These are phyloP conservation scores for Columba livia DNA, from an alignment of 2,113 vertebrate species.

Conservation along the genomic window DNA sequence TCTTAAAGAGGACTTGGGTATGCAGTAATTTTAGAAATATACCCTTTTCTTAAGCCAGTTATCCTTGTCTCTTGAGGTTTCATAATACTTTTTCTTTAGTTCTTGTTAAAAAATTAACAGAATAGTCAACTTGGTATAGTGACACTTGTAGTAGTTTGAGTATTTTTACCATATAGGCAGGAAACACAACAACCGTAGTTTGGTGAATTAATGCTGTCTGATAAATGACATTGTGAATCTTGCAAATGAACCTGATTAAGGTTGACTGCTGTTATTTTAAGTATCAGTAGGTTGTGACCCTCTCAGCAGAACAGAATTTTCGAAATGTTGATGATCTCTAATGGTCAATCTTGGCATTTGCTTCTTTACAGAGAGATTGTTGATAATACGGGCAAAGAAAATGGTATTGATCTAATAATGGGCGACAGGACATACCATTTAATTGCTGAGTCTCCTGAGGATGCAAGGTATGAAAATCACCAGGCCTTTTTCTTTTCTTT, in stretches of 20 bases:
- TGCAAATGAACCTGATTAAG: background rate
- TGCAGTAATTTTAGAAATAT: background rate
- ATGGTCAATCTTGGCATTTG: background rate
- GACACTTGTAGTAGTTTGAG: background rate
- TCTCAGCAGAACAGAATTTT: background rate
- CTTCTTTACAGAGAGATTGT: constrained; percentile 85
- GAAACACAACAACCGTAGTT: background rate
- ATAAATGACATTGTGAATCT: background rate
- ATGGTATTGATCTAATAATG: constrained; percentile 92
- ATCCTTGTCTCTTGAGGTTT: background rate
- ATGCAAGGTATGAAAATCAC: constrained; percentile 84
- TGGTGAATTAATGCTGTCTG: background rate
- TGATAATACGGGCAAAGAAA: constrained; percentile 93
- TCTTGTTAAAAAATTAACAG: background rate
- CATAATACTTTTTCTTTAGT: background rate
- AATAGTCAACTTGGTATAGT: background rate
- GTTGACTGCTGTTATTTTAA: background rate
- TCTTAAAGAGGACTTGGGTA: background rate
- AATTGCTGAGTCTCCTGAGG: constrained; percentile 94
- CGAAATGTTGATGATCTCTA: background rate
- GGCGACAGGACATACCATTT: constrained; percentile 90
- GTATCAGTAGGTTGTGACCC: background rate
- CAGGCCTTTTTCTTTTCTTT: accelerated
- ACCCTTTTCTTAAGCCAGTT: background rate
- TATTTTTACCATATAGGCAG: background rate